A percentile compares a stretch with the other conserved stretches of the same genome.
Conservation (phyloP, 2,113 vertebrate genomes). For the Aviceda subcristata region DNA sequence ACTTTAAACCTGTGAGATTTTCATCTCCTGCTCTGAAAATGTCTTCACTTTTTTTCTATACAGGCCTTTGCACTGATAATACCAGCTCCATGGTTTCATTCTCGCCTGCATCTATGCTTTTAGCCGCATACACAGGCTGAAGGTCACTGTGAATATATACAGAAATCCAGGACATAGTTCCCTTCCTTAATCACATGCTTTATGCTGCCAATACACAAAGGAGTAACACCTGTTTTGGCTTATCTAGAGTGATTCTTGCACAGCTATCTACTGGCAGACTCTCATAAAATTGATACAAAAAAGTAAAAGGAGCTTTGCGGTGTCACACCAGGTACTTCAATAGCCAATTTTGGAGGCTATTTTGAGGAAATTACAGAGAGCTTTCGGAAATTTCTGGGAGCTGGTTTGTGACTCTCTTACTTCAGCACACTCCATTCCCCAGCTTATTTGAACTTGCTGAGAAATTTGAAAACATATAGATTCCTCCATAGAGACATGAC, state of each 20-base stretch:
- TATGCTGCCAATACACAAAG: neutral
- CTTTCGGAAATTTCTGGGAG: neutral
- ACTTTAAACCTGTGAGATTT: neutral
- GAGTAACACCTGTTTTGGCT: neutral
- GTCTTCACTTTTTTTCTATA: neutral
- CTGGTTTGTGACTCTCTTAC: neutral
- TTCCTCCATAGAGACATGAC: neutral
- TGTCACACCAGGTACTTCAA: neutral
- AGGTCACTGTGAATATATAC: neutral
- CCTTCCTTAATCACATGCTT: neutral
- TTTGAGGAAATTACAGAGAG: neutral
- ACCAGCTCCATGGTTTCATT: neutral
- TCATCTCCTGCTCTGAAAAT: neutral
- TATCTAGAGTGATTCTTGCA: neutral
- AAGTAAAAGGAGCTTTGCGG: neutral
- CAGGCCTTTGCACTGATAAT: neutral
- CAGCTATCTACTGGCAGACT: neutral
- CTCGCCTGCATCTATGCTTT: neutral
- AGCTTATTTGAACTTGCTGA: neutral
- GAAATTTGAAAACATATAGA: fast-evolving
- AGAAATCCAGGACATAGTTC: neutral
- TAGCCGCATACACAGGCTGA: neutral
- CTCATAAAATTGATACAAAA: neutral
- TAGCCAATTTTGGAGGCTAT: neutral
- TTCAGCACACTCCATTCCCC: neutral